Evolutionary conservation across 2,888 invertebrate species (phyloP), one percentile per base, ranked within the genome.

Genomic region (Metalampra italica): DNA sequence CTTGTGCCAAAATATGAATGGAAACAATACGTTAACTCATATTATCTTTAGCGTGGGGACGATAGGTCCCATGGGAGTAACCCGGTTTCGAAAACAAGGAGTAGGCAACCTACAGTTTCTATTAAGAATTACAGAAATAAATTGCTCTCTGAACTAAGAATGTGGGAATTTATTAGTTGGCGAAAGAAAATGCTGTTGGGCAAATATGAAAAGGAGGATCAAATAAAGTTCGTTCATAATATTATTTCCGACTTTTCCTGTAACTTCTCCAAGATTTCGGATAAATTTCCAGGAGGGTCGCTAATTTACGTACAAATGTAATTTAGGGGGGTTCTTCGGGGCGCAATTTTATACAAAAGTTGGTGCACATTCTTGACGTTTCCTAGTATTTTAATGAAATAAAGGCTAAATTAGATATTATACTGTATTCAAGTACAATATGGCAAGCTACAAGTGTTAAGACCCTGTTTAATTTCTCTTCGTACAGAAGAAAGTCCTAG

Each of bases 41-140:
- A 63, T 75, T 71, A 75, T 76, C 67, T 69, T 71, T 66, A 22
- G 36, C 66, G 58, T 57, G 53, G 56, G 50, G 57, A 53, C 55
- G 64, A 74, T 68, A 62, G 57, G 57, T 57, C 63, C 54, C 60
- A 49, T 56, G 69, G 70, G 73, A 66, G 49, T 58, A 51, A 49
- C 40, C 46, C 53, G 48, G 39, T 41, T 47, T 53, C 38, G 45
- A 11, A 47, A 37, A 36, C 32, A 36, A 9, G 37, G 34, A 29
- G 14, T 40, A n/a, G n/a, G n/a, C n/a, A n/a, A 11, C n/a, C 36
- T n/a, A 46, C 40, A 29, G 15, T 40, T 46, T 34, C 37, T 39
- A 50, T 42, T 32, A 43, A 14, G 43, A 39, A 50, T 46, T 34
- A 14, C 29, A 32, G 2, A 22, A 39, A 50, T 39, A 43, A 46